These are phyloP conservation scores for Anoplophora glabripennis DNA, from an alignment of 1,140 invertebrate genomes.

Conservation along the genomic window DNA sequence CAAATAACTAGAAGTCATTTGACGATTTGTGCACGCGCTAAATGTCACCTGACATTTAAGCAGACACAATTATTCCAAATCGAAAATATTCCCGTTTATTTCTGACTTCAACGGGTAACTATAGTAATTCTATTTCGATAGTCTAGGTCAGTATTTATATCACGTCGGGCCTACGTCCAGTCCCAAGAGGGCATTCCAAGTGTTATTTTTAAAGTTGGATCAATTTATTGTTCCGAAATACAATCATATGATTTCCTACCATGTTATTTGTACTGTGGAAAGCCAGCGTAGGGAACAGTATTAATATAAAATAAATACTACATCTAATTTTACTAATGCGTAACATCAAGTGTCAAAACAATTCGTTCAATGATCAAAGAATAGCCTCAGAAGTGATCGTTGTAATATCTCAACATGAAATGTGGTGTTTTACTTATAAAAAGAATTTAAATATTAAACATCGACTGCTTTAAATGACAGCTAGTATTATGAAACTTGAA, in stretches of 20 bases:
- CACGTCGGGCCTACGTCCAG: constrained; percentile 18
- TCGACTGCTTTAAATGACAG: constrained; percentile 14
- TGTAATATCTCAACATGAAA: neutral
- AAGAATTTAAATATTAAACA: constrained; percentile 1
- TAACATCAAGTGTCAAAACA: too few species aligned
- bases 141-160: constrained; percentile 24
- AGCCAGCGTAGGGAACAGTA: too few species aligned
- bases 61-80: neutral
- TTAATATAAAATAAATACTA: too few species aligned
- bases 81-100: neutral
- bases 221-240: too few species aligned
- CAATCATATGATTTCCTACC: too few species aligned
- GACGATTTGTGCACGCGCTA: neutral
- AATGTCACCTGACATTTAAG: constrained; percentile 1
- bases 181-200: constrained; percentile 17
- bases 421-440: neutral
- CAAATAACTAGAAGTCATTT: too few species aligned
- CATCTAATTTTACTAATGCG: too few species aligned
- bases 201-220: too few species aligned
- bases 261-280: too few species aligned
- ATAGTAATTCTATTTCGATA: constrained; percentile 10
- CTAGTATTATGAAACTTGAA: too few species aligned
- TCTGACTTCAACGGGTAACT: neutral
- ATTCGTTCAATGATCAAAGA: too few species aligned
- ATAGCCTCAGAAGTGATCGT: constrained; percentile 2